Conservation (phyloP, 2,113 vertebrate genomes). For the Pao palembangensis region DNA sequence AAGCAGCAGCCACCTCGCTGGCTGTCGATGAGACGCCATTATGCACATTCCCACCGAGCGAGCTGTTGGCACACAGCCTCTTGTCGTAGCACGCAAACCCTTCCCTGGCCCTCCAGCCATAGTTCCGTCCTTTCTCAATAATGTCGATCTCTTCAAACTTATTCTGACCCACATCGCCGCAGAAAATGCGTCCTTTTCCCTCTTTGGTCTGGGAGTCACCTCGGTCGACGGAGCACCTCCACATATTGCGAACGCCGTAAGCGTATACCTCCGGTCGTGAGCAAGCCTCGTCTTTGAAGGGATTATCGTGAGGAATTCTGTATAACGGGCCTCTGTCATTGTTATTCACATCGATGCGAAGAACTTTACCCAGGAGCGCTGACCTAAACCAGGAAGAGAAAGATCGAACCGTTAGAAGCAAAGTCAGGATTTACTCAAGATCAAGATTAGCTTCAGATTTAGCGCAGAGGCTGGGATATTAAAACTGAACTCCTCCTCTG, state of each 20-base stretch:
- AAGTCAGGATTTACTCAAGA: not conserved
- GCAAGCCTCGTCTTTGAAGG: conserved; percentile 74
- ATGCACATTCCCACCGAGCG: conserved; percentile 77
- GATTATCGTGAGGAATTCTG: conserved; percentile 86
- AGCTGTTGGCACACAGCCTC: conserved; percentile 89
- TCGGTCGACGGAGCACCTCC: conserved; percentile 93
- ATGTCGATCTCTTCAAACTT: conserved; percentile 95
- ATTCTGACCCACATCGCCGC: conserved; percentile 95
- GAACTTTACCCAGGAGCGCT: conserved; percentile 89
- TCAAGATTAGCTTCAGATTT: no score
- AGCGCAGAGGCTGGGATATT: no score
- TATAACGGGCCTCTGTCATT: conserved; percentile 82
- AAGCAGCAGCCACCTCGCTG: not conserved
- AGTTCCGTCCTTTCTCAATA: conserved; percentile 87
- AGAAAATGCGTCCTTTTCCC: conserved; percentile 90
- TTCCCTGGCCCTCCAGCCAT: conserved; percentile 93
- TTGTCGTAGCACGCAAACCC: conserved; percentile 95
- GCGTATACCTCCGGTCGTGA: conserved; percentile 90
- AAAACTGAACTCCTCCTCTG: no score
- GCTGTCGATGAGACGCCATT: not conserved
- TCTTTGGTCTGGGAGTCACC: conserved; percentile 81
- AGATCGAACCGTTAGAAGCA: not conserved
- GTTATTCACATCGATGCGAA: conserved; percentile 85
- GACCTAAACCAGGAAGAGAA: conserved; percentile 72
- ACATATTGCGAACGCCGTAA: conserved; percentile 93